phyloP scores from a whole-genome alignment of 2,113 vertebrate genomes.

The Chunga burmeisteri region DNA sequence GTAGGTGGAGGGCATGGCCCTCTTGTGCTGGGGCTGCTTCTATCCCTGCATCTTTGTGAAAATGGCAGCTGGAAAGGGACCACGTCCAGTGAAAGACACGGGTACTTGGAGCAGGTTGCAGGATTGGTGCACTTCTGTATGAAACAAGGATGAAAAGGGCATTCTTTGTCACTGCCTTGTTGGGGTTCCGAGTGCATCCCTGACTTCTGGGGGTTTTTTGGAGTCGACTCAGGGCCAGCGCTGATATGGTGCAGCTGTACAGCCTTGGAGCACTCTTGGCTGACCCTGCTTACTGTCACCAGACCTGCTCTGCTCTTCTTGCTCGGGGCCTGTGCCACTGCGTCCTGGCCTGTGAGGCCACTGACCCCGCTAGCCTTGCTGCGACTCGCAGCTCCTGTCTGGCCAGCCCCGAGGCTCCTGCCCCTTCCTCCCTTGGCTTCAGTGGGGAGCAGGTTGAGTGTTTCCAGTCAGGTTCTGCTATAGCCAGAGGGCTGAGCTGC shows the following conservation, averaged over 20 bases:
- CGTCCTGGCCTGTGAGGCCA: background rate
- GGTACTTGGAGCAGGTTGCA: background rate
- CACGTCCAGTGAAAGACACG: background rate
- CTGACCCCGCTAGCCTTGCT: background rate
- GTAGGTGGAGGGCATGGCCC: no score
- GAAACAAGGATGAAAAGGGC: background rate
- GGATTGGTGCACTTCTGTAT: background rate
- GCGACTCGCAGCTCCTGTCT: rapidly evolving
- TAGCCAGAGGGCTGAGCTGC: background rate
- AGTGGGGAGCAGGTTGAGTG: background rate
- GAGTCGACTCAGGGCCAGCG: rapidly evolving
- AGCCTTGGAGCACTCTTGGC: background rate
- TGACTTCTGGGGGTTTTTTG: background rate
- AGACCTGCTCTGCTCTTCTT: background rate
- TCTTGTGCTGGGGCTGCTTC: no score
- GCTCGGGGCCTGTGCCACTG: background rate
- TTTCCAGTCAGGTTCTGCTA: background rate
- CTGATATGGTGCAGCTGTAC: background rate
- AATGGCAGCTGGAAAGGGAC: background rate
- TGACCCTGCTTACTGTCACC: background rate
- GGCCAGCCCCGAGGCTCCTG: background rate
- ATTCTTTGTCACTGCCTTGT: background rate
- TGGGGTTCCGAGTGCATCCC: rapidly evolving
- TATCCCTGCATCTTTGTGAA: no score
- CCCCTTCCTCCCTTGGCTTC: background rate